Percentiles rank a stretch among this genome's conserved stretches.
phyloP scores from a whole-genome alignment of 2,113 vertebrate species.

The Leucosticte australis region DNA sequence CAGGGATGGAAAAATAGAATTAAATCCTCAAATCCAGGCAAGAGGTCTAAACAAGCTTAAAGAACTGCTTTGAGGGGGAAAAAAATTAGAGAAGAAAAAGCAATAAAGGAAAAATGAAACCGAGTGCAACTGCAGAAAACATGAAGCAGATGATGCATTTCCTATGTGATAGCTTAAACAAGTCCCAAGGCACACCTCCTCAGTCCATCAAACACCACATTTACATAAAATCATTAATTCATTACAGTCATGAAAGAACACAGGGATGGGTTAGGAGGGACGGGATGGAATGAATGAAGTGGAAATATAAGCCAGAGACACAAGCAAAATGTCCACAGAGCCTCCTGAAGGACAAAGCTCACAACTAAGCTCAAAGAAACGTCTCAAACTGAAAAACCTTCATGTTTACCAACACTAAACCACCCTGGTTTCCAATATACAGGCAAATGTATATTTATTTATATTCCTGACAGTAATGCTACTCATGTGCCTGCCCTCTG shows the following conservation, averaged over 20 bases:
- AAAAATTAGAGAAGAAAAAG: neutral
- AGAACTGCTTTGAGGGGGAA: neutral
- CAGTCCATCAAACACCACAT: conserved; percentile 30
- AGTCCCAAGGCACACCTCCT: conserved; percentile 23
- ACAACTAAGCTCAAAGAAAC: neutral
- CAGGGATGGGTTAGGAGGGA: neutral
- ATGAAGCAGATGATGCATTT: conserved; percentile 38
- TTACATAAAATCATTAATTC: conserved; percentile 69
- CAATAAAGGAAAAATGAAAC: conserved; percentile 8
- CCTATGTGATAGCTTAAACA: conserved; percentile 46
- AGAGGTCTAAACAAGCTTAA: conserved; percentile 3
- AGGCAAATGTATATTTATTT: neutral
- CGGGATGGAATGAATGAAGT: neutral
- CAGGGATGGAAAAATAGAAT: neutral
- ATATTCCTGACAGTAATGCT: fast-evolving
- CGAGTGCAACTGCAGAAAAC: neutral
- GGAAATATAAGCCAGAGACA: neutral
- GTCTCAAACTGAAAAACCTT: neutral
- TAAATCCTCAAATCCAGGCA: neutral
- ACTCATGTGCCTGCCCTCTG: neutral
- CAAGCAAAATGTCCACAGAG: neutral
- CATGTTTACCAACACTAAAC: neutral
- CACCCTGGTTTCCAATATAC: neutral
- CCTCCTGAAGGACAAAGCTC: neutral
- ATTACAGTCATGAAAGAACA: conserved; percentile 31